These are phyloP conservation scores for Heliconius melpomene DNA, from an alignment of 1,140 invertebrate genomes.

Conservation along the genomic window DNA sequence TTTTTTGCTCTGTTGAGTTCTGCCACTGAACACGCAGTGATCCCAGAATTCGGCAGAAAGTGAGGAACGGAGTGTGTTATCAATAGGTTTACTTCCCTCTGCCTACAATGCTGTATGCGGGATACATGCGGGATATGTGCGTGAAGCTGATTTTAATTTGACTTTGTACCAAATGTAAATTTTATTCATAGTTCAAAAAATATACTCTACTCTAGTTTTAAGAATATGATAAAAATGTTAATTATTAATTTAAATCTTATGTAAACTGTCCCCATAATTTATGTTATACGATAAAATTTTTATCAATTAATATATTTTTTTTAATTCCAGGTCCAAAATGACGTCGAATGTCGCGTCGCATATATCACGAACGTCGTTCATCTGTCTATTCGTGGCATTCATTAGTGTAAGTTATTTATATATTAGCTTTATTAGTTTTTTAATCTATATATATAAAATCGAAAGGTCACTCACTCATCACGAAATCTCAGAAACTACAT, in stretches of 20 bases:
- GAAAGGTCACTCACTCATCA: too few relatives aligned
- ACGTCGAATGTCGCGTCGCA: conserved; percentile 63
- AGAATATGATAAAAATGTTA: not conserved
- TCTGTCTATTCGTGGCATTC: conserved; percentile 66
- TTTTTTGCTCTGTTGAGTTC: too few relatives aligned
- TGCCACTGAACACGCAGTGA: too few relatives aligned
- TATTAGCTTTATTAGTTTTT: too few relatives aligned
- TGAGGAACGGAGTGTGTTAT: not conserved
- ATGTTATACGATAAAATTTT: not conserved
- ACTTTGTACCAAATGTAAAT: too few relatives aligned
- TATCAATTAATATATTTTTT: conserved; percentile 12
- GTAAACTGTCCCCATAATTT: not conserved
- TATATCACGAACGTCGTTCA: conserved; percentile 62
- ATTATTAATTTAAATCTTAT: not conserved
- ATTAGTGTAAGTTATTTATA: conserved; percentile 61
- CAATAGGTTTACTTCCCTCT: not conserved
- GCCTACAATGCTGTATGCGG: not conserved
- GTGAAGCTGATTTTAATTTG: too few relatives aligned
- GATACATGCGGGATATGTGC: too few relatives aligned
- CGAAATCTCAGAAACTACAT: too few relatives aligned
- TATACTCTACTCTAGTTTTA: not conserved
- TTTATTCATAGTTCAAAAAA: too few relatives aligned
- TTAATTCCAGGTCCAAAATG: conserved; percentile 71
- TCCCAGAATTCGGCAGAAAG: not conserved
- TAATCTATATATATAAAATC: too few relatives aligned